Base-by-base conservation (phyloP, 2,113 vertebrate species). In the Taurulus bubalis region DNA sequence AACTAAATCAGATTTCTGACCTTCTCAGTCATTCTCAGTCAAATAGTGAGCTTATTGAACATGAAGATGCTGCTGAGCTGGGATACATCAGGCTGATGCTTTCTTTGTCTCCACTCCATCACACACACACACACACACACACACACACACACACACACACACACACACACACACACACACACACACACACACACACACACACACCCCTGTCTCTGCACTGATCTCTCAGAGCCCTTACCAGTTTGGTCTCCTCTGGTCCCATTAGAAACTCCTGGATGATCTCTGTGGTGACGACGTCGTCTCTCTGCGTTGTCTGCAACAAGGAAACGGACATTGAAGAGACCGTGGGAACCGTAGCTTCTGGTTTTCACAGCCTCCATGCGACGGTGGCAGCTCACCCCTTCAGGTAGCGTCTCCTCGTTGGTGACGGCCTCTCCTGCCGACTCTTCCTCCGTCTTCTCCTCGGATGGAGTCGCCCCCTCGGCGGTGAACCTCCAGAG, bases 401-500 rank as follows among this genome's bases (percentile, higher is more conserved):
- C 80, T 16, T 7, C 8, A 76, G 72, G 12, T 8, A 63, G 40
- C 1, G 71, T 82, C 34, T 95, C 95, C 89, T 96, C 96, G 78
- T 95, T 96, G 86, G 93, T 95, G 90, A 98, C 82, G 76, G 92
- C 90, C 89, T 96, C 95, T 87, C 88, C 95, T 47, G 80, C 16
- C 66, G 93, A 91, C 90, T 96, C 94, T 86, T 94, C 94, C 53
- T 85, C 22, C 63, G 91, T 93, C 87, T 87, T 93, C 63, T 89
- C 93, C 75, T 84, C 90, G 26, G 91, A 93, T 75, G 77, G 79
- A 90, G 38, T 89, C n/a, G 90, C 92, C 84, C 94, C 94, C 64
- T 96, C 96, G 11, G 92, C 90, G 2, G 96, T 96, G 89, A 99
- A 99, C 82, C 95, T 98, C 98, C 98, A 99, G 26, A 98, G 94